Percentiles rank a stretch among this genome's conserved stretches.
These are phyloP conservation scores for Phylloscopus whistleri DNA, from an alignment of 2,113 vertebrate genomes.

Conservation along the genomic window DNA sequence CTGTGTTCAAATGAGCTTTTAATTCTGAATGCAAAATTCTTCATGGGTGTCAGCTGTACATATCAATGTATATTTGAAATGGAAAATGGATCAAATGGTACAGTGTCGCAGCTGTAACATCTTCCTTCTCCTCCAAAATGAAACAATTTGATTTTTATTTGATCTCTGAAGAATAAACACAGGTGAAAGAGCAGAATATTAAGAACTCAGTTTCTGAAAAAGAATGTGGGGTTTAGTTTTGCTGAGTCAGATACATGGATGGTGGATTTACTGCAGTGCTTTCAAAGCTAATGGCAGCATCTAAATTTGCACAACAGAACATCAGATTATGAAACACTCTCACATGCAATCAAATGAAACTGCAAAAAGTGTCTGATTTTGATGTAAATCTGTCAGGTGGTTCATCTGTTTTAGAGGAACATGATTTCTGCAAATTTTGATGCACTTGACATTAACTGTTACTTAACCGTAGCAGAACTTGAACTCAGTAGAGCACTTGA, in stretches of 20 bases:
- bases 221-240: neutral
- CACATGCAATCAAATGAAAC: neutral
- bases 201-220: neutral
- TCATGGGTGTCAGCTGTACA: neutral
- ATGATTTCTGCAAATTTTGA: neutral
- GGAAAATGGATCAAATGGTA: neutral
- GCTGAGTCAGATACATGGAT: neutral
- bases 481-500: neutral
- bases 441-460: neutral
- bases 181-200: neutral
- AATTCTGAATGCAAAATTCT: neutral
- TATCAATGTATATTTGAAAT: neutral
- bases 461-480: neutral
- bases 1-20: neutral
- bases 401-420: neutral
- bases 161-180: neutral
- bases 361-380: neutral
- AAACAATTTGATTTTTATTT: neutral
- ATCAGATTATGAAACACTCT: neutral
- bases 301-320: neutral
- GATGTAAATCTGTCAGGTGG: constrained; percentile 25
- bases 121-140: neutral
- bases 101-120: neutral
- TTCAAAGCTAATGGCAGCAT: neutral
- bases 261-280: neutral